Percentiles rank a stretch among this genome's conserved stretches.
Evolutionary conservation across 2,113 vertebrate genomes (phyloP).

Genomic region (Willisornis vidua): DNA sequence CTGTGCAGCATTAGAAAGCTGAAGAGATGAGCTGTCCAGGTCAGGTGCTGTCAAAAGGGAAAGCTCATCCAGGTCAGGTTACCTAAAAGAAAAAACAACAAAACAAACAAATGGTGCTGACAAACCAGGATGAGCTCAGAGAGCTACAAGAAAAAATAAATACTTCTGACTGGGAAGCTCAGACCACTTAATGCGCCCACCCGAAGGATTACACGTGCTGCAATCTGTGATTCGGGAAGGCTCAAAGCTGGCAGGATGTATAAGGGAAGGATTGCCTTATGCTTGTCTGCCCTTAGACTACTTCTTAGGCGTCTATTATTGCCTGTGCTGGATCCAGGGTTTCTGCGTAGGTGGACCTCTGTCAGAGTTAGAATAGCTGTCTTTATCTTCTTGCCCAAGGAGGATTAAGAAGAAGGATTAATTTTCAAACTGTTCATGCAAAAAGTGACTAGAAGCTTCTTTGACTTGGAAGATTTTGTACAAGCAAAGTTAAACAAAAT

Average conservation of each 20-base stretch:
- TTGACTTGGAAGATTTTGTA: background rate
- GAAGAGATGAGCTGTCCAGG: background rate
- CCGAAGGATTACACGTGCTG: background rate
- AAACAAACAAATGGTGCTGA: background rate
- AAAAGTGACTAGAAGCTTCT: background rate
- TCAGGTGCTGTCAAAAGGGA: background rate
- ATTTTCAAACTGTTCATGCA: background rate
- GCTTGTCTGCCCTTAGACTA: background rate
- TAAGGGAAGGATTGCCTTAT: background rate
- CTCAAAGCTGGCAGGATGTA: background rate
- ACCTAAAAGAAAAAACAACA: background rate
- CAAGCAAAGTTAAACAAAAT: background rate
- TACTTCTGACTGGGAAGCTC: background rate
- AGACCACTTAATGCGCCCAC: background rate
- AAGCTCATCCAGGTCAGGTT: background rate
- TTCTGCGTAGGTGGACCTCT: constrained; percentile 35
- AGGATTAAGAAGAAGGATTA: constrained; percentile 37
- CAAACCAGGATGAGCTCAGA: background rate
- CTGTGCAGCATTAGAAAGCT: background rate
- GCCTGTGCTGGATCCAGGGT: background rate
- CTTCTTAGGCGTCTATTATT: constrained; percentile 9
- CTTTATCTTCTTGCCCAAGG: constrained; percentile 39
- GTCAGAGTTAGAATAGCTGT: constrained; percentile 28
- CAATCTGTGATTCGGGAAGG: background rate
- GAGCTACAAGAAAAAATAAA: background rate